Base-by-base conservation (phyloP, 2,888 invertebrate species). In the Entomobrya multifasciata region DNA sequence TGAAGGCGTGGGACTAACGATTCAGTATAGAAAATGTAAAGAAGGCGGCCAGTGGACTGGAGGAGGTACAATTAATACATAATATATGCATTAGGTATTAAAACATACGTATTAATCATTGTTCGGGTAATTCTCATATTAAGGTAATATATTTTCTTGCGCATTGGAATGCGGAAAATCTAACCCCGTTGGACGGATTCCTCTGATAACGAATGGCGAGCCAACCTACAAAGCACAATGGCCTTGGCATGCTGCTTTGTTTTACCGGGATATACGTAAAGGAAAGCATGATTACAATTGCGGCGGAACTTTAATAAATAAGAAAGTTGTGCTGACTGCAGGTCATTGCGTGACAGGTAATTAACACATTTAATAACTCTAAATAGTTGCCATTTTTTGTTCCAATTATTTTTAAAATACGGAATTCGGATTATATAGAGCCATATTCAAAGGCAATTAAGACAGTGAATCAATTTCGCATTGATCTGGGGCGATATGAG, bases 221-320 rank as follows among this genome's bases (percentile, higher is more conserved):
- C 89, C 90, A 2, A 87, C 88, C 0, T 91, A 93, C 47, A 94
- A 94, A 86, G 95, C 95, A 0, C 94, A 95, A 90, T 95, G 94
- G 94, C 95, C 95, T 0, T 95, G 95, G 95, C 95, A 95, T 92
- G 94, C 94, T 11, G 95, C 95, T 0, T 92, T 88, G 10, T 88
- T 87, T 62, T 72, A 62, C 10, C 74, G 49, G 22, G 81, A 89
- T 22, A 17, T 30, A 1, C 17, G 60, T 0, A 44, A 27, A 13
- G 78, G 60, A 41, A 22, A 82, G 11, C 89, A 93, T 62, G 94
- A 93, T 84, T 95, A 95, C 92, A 94, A 94, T 77, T 95, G 95
- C 91, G 95, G 95, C 0, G 95, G 94, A 0, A 94, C 94, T 0
- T 92, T 95, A 27, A 93, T 95, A 11, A 76, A 60, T 15, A 30